phyloP scores from a whole-genome alignment of 2,797 vertebrate genomes.

The Epinephelus malabaricus region DNA sequence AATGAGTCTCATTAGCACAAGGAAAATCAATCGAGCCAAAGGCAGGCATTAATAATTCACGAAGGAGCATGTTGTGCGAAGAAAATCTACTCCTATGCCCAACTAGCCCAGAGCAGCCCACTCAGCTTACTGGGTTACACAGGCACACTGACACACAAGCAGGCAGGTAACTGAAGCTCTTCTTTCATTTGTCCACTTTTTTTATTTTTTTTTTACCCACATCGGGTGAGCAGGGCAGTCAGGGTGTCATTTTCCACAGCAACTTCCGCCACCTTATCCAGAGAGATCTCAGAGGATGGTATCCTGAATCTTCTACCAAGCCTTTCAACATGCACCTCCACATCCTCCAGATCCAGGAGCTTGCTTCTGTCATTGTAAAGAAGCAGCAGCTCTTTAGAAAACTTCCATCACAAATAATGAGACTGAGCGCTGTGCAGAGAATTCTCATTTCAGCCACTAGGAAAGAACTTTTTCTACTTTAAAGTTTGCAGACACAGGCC shows the following conservation, averaged over 20 bases:
- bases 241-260: neutral
- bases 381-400: neutral
- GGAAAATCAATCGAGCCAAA: constrained; percentile 84
- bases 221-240: constrained; percentile 3
- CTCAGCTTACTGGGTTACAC: constrained; percentile 62
- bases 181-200: constrained; percentile 4
- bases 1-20: constrained; percentile 88
- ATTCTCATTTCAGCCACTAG: neutral
- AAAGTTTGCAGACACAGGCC: constrained; percentile 15
- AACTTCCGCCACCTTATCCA: constrained; percentile 5
- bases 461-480: constrained; percentile 1
- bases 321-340: neutral
- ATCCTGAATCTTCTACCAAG: constrained; percentile 8
- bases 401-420: constrained; percentile 11
- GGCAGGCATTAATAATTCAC: constrained; percentile 85
- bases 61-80: constrained; percentile 58
- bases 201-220: neutral
- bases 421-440: neutral
- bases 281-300: neutral
- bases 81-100: constrained; percentile 53
- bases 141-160: constrained; percentile 33
- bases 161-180: constrained; percentile 31
- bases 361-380: constrained; percentile 11
- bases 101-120: constrained; percentile 45
- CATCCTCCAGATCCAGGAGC: constrained; percentile 2